Evolutionary conservation across 2,888 invertebrate species (phyloP).

Genomic region (Lordiphosa andalusiaca): DNA sequence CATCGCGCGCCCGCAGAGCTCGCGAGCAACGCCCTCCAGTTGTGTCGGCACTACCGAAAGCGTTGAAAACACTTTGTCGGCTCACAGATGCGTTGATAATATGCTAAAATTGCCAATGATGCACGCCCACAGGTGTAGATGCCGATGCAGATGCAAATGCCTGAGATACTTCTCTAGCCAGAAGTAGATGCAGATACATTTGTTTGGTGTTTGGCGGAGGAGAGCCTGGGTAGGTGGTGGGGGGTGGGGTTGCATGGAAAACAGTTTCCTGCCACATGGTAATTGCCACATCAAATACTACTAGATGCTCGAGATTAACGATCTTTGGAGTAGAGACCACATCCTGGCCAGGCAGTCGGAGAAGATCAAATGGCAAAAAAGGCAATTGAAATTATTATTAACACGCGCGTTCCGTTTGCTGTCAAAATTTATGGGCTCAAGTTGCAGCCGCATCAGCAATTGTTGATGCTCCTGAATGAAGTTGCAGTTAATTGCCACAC

Average conservation of each 20-base stretch:
- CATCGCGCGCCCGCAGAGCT: conserved; percentile 1
- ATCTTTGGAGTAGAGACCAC: conserved; percentile 49
- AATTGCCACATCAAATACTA: conserved; percentile 62
- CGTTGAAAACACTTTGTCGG: conserved; percentile 79
- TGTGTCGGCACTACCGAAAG: conserved; percentile 59
- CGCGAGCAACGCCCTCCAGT: conserved; percentile 64
- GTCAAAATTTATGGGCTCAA: conserved; percentile 66
- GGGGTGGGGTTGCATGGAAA: no score
- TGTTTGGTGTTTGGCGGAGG: conserved; percentile 46
- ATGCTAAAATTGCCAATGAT: conserved; percentile 71
- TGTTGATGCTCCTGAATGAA: conserved; percentile 31
- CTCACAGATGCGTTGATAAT: conserved; percentile 75
- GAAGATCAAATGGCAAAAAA: conserved; percentile 36
- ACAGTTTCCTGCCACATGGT: conserved; percentile 61
- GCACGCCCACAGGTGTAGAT: conserved; percentile 69
- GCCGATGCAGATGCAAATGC: conserved; percentile 2
- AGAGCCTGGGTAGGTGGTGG: no score
- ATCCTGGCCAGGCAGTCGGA: conserved; percentile 51
- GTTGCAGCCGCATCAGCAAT: conserved; percentile 30
- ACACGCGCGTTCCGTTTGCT: conserved; percentile 54
- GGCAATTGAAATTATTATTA: conserved; percentile 46
- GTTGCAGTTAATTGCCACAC: conserved; percentile 34
- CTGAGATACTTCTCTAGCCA: conserved; percentile 10
- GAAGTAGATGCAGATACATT: conserved; percentile 38
- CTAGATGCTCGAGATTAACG: conserved; percentile 47